phyloP scores from a whole-genome alignment of 2,113 vertebrate species.

The Sakesphorus luctuosus region DNA sequence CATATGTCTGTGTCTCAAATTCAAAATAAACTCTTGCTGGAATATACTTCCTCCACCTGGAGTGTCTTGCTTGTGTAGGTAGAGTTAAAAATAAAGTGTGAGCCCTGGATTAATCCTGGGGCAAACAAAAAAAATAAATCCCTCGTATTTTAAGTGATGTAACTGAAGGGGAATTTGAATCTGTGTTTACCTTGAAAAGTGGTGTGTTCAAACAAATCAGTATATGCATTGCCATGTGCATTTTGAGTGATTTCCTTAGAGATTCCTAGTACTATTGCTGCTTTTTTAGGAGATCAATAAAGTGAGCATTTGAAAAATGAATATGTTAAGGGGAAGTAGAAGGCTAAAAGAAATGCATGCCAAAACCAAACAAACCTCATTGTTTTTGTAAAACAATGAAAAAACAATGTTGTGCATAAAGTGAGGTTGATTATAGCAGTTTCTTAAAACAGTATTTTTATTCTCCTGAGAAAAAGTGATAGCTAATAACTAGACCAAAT shows the following conservation, averaged over 20 bases:
- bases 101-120: neutral
- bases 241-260: neutral
- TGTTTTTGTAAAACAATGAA: neutral
- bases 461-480: neutral
- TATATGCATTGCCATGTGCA: neutral
- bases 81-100: neutral
- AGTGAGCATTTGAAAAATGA: neutral
- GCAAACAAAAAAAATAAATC: neutral
- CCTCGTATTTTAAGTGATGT: neutral
- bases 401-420: fast-evolving
- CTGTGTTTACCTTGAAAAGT: neutral
- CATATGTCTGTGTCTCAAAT: neutral
- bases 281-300: neutral
- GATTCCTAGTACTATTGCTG: neutral
- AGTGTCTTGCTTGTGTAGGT: neutral
- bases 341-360: neutral
- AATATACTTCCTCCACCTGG: neutral
- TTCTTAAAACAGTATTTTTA: neutral
- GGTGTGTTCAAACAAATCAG: neutral
- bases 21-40: neutral
- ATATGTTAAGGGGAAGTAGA: neutral
- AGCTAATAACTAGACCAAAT: neutral
- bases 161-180: neutral
- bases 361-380: neutral
- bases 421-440: neutral